Conservation (phyloP, 92 coral and sea anemone genomes). For the Palythoa grandiflora region DNA sequence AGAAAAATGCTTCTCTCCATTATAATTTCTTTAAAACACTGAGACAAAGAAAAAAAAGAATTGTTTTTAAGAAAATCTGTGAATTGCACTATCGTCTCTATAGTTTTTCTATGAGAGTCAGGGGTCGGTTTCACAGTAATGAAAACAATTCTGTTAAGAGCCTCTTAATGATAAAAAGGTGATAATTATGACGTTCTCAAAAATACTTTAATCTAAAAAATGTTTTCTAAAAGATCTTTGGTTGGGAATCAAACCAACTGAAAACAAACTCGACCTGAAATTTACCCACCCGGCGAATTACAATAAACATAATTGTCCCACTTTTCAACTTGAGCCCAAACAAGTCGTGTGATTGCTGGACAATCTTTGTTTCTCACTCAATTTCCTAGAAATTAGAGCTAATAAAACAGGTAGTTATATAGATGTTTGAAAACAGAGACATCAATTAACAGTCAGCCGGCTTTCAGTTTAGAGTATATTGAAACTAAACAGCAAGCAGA, state of each 20-base stretch:
- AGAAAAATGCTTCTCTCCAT: too few relatives aligned
- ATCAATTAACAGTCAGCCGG: slow-evolving; percentile 30
- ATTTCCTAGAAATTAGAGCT: slow-evolving; percentile 56
- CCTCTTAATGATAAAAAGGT: slow-evolving; percentile 14
- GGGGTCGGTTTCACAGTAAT: background rate
- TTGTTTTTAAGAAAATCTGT: background rate
- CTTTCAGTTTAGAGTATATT: slow-evolving; percentile 6
- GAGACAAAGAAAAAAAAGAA: background rate
- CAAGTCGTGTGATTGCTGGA: slow-evolving; percentile 52
- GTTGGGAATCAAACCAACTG: background rate
- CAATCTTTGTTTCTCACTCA: slow-evolving; percentile 53
- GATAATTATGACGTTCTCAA: background rate
- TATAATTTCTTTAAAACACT: too few relatives aligned
- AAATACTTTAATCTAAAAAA: background rate
- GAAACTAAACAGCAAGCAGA: slow-evolving; percentile 24
- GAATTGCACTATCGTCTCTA: background rate
- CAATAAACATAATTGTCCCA: background rate
- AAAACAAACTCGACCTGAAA: background rate
- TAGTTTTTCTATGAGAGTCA: background rate
- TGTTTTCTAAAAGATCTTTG: slow-evolving; percentile 10
- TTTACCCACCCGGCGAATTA: background rate
- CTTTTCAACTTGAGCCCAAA: slow-evolving; percentile 9
- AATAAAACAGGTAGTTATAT: slow-evolving; percentile 63
- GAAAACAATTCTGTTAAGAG: background rate
- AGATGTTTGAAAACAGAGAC: slow-evolving; percentile 49